Evolutionary conservation across 1,140 invertebrate species (phyloP).

Genomic region (Mactra quadrangularis): DNA sequence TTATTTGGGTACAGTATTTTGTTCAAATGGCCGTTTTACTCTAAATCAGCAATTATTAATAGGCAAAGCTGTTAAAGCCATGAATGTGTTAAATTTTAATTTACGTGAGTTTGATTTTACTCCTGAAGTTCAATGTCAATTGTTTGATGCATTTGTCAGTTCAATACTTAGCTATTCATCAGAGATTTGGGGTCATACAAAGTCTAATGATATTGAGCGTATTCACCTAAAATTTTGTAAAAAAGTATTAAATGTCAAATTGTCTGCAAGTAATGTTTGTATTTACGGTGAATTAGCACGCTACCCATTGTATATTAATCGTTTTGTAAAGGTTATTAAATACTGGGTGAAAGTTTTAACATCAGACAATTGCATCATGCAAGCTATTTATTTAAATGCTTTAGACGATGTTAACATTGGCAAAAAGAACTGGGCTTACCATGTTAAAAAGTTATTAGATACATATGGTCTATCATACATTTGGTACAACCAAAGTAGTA

Average conservation of each 20-base stretch:
- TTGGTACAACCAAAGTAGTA: background rate
- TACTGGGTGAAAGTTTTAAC: background rate
- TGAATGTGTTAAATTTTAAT: slow-evolving; percentile 8
- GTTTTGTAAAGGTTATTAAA: background rate
- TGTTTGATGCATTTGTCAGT: slow-evolving; percentile 51
- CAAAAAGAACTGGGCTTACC: slow-evolving; percentile 2
- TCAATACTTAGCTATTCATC: slow-evolving; percentile 33
- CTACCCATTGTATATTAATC: slow-evolving; percentile 6
- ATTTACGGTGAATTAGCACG: slow-evolving; percentile 14
- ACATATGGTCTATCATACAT: slow-evolving; percentile 1
- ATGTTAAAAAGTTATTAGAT: slow-evolving; percentile 1
- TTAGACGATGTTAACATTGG: no score
- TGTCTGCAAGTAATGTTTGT: background rate
- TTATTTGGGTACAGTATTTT: slow-evolving; percentile 9
- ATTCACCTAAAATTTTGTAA: slow-evolving; percentile 54
- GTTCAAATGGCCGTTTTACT: slow-evolving; percentile 22
- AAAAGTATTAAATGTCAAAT: slow-evolving; percentile 8
- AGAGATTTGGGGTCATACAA: slow-evolving; percentile 40
- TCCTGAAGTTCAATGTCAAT: background rate
- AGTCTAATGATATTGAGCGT: slow-evolving; percentile 16
- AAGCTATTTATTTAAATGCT: no score
- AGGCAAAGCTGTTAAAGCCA: slow-evolving; percentile 42
- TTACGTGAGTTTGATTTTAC: slow-evolving; percentile 29
- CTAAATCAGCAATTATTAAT: slow-evolving; percentile 11
- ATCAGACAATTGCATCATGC: slow-evolving; percentile 1